Percentiles rank a stretch among this genome's conserved stretches.
Conservation (phyloP, 2,888 invertebrate species). For the Dynastes hyllus region DNA sequence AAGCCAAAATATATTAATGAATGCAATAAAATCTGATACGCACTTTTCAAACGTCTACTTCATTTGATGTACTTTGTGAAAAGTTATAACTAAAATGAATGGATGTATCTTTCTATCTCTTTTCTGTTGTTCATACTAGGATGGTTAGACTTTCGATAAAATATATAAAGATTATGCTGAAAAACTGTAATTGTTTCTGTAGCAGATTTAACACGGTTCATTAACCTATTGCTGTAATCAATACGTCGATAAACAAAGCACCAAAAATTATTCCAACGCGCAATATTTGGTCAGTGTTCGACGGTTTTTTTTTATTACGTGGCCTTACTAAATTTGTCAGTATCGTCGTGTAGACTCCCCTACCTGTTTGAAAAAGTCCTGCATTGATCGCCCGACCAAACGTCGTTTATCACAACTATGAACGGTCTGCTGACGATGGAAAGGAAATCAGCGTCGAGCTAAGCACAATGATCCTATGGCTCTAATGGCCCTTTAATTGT, state of each 20-base stretch:
- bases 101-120: too few species aligned
- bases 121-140: too few species aligned
- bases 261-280: background rate
- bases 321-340: background rate
- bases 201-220: background rate
- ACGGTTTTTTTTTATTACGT: background rate
- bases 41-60: too few species aligned
- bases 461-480: conserved; percentile 2
- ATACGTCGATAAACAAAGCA: background rate
- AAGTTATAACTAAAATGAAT: too few species aligned
- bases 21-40: too few species aligned
- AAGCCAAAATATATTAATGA: too few species aligned
- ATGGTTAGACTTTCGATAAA: too few species aligned
- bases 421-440: conserved; percentile 1
- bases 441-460: background rate
- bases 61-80: too few species aligned
- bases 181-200: background rate
- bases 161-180: too few species aligned
- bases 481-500: conserved; percentile 34
- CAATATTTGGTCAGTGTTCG: background rate
- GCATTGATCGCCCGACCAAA: conserved; percentile 26
- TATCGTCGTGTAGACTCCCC: conserved; percentile 18
- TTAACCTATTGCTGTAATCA: background rate
- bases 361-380: conserved; percentile 17
- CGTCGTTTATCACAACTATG: conserved; percentile 19